Base-by-base conservation (phyloP, 1,140 invertebrate species). In the Bradysia coprophila region DNA sequence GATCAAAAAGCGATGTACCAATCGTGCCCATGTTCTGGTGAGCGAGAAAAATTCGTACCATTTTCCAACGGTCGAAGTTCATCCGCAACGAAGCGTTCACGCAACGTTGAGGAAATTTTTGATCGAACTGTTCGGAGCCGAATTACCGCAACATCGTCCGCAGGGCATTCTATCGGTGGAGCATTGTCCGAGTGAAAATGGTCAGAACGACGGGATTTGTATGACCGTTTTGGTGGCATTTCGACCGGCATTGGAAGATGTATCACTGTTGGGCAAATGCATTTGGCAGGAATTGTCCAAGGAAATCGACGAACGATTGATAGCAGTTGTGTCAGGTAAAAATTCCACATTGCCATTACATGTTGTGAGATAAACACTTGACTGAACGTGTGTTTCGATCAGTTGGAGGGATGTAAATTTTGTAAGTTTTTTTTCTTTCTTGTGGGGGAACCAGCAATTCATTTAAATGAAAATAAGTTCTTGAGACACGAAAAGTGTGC, bases 61-160 rank as follows among this genome's bases (percentile, higher is more conserved):
- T 67, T 71, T 91, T 44, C 89, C 89, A 31, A 73, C 78, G 11
- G 87, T 84, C 52, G 86, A 92, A 65, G 78, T 94, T 44, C 83
- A 90, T 64, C 86, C 86, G 20, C 71, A 73, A 37, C 77, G 81
- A 52, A 91, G 81, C 64, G 54, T 92, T 19, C 83, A 92, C 64
- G 85, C 83, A 1, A 88, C 84, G 32, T 57, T 94, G 23, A 77
- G 84, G 49, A 84, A 78, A 57, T 93, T 87, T 59, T 89, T 92
- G 82, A 78, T 85, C 41, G 83, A 91, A 63, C 75, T 91, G 50
- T 93, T 92, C 68, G 86, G 86, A 16, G 73, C 79, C 36, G 83
- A 85, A 51, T 70, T 91, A 21, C 79, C 85, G 3, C 73, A 76
- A 37, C 88, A 94, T 54, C 72, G 82, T 49, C 88, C 86, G 1